Conservation (phyloP, 2,113 vertebrate genomes). For the Regulus satrapa region DNA sequence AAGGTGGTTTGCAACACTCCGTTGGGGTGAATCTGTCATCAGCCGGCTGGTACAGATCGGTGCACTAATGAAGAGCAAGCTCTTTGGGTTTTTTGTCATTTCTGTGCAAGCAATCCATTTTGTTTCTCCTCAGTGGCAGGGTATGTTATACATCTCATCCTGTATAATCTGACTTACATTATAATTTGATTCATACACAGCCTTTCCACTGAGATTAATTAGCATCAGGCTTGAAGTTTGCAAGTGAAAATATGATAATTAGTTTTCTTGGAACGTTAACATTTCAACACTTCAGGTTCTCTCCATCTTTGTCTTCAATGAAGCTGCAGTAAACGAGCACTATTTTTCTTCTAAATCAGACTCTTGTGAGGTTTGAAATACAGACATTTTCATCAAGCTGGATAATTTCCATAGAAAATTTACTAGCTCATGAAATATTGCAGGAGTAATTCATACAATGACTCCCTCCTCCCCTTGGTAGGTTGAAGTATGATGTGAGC, state of each 20-base stretch:
- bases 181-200: slow-evolving; percentile 54
- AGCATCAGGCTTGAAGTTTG: slow-evolving; percentile 58
- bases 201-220: slow-evolving; percentile 65
- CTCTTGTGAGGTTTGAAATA: slow-evolving; percentile 60
- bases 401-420: slow-evolving; percentile 63
- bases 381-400: slow-evolving; percentile 56
- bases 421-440: slow-evolving; percentile 60
- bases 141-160: slow-evolving; percentile 31
- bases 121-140: slow-evolving; percentile 15
- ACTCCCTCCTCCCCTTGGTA: slow-evolving; percentile 9
- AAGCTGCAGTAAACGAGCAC: slow-evolving; percentile 61
- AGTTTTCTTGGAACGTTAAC: slow-evolving; percentile 40
- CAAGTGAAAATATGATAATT: slow-evolving; percentile 68
- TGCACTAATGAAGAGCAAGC: slow-evolving; percentile 73
- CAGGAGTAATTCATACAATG: slow-evolving; percentile 22
- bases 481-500: slow-evolving; percentile 35
- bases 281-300: slow-evolving; percentile 39
- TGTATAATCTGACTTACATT: slow-evolving; percentile 59
- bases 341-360: slow-evolving; percentile 64
- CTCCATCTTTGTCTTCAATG: slow-evolving; percentile 55
- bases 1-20: slow-evolving; percentile 79
- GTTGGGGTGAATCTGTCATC: slow-evolving; percentile 76
- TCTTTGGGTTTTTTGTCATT: slow-evolving; percentile 15
- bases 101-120: slow-evolving; percentile 33
- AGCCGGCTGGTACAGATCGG: slow-evolving; percentile 68